Conservation (phyloP, 2,113 vertebrate species). For the Coturnix japonica region DNA sequence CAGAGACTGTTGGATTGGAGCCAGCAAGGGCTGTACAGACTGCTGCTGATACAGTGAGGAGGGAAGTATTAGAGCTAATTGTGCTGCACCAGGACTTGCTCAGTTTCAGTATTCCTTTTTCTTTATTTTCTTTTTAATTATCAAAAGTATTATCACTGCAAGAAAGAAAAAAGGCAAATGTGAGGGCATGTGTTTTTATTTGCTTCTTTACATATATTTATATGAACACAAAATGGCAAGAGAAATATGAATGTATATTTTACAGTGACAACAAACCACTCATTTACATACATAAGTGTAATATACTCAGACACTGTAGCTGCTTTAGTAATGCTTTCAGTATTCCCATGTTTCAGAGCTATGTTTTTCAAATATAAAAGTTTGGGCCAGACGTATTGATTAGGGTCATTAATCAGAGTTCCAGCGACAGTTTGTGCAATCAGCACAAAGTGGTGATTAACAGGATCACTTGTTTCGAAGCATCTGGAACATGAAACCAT, state of each 20-base stretch:
- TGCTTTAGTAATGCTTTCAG: neutral
- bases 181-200: neutral
- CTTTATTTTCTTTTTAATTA: neutral
- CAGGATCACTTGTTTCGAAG: constrained; percentile 23
- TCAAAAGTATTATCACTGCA: neutral
- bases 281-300: neutral
- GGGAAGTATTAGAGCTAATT: neutral
- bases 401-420: constrained; percentile 16
- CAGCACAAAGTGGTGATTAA: constrained; percentile 48
- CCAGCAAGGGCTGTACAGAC: neutral
- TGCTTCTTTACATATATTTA: neutral
- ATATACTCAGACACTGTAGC: neutral
- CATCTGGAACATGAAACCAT: constrained; percentile 29
- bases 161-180: neutral
- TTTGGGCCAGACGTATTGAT: constrained; percentile 31
- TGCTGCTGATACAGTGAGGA: neutral
- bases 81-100: neutral
- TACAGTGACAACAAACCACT: neutral
- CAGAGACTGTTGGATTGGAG: neutral
- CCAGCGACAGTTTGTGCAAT: neutral
- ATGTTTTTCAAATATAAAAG: neutral
- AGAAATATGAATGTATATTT: neutral
- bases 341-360: neutral
- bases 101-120: neutral
- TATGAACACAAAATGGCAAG: neutral